These are phyloP conservation scores for Uria lomvia DNA, from an alignment of 2,113 vertebrate species.

Conservation along the genomic window DNA sequence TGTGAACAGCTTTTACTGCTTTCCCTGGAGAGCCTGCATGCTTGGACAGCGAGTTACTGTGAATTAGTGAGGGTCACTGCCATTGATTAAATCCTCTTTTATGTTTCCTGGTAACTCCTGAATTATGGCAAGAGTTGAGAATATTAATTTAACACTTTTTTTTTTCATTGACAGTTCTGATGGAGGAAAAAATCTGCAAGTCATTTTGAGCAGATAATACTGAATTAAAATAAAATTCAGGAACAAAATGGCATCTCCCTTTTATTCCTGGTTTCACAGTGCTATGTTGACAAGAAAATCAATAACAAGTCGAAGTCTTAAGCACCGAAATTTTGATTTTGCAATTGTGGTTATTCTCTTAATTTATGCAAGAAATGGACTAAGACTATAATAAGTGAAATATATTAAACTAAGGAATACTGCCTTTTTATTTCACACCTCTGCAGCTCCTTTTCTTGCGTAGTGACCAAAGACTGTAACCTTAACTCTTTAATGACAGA, in stretches of 20 bases:
- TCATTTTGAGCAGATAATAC: constrained; percentile 19
- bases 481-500: background rate
- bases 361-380: background rate
- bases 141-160: constrained; percentile 41
- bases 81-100: constrained; percentile 57
- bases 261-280: background rate
- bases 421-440: background rate
- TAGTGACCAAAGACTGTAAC: background rate
- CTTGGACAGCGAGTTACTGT: constrained; percentile 42
- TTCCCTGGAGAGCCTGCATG: constrained; percentile 27
- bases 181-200: constrained; percentile 28
- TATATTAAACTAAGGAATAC: background rate
- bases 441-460: background rate
- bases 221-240: constrained; percentile 11
- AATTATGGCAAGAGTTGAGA: constrained; percentile 42
- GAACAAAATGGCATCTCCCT: background rate
- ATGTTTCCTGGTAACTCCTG: constrained; percentile 57
- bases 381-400: background rate
- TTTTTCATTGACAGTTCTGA: constrained; percentile 1
- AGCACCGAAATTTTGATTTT: background rate
- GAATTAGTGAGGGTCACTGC: constrained; percentile 57
- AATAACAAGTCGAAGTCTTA: background rate
- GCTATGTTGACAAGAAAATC: background rate
- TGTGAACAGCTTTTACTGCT: constrained; percentile 35
- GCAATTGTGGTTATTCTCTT: background rate